These are phyloP conservation scores for Acronicta alni DNA, from an alignment of 2,888 invertebrate genomes.

Conservation along the genomic window DNA sequence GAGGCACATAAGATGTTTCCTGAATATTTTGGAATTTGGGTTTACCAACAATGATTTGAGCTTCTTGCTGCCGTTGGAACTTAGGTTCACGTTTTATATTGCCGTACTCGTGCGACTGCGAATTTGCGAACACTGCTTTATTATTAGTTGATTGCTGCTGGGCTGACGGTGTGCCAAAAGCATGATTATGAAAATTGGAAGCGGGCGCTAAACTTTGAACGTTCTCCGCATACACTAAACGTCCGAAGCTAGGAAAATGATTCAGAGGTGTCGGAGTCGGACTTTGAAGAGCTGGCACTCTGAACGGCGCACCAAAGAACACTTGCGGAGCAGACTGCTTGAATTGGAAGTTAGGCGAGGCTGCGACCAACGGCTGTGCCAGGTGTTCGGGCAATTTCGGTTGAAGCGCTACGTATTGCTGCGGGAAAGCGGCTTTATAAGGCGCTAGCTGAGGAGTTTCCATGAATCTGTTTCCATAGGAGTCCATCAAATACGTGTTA, in stretches of 20 bases:
- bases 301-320: slow-evolving; percentile 72
- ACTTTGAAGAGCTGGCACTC: slow-evolving; percentile 67
- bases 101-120: slow-evolving; percentile 61
- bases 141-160: slow-evolving; percentile 73
- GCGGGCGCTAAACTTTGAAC: slow-evolving; percentile 65
- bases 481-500: slow-evolving; percentile 78
- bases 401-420: slow-evolving; percentile 80
- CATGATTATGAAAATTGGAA: slow-evolving; percentile 27
- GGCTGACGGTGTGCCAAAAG: slow-evolving; percentile 44
- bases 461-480: slow-evolving; percentile 81
- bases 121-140: slow-evolving; percentile 67
- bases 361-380: slow-evolving; percentile 76
- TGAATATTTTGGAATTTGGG: slow-evolving; percentile 62
- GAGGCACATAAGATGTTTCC: slow-evolving; percentile 37
- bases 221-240: slow-evolving; percentile 68
- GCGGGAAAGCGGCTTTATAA: slow-evolving; percentile 76
- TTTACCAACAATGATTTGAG: slow-evolving; percentile 42
- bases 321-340: slow-evolving; percentile 71
- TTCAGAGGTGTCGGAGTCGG: slow-evolving; percentile 61
- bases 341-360: slow-evolving; percentile 69
- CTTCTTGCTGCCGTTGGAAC: slow-evolving; percentile 43
- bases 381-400: slow-evolving; percentile 78
- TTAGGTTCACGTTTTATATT: slow-evolving; percentile 60
- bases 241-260: slow-evolving; percentile 64
- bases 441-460: slow-evolving; percentile 72